Evolutionary conservation across 1,140 invertebrate species (phyloP).

Genomic region (Paraescarpia echinospica): DNA sequence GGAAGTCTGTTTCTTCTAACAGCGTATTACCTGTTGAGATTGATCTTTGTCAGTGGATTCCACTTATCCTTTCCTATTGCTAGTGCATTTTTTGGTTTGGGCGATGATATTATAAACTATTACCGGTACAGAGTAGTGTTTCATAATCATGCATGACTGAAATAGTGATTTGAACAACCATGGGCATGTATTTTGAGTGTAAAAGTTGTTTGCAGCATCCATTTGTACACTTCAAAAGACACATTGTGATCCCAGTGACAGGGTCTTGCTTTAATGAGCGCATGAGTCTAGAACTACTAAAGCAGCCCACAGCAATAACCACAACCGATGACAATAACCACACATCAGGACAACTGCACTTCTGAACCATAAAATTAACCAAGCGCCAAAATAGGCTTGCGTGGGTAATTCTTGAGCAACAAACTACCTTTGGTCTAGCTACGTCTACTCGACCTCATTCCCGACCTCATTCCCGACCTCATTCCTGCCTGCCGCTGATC

Average conservation of each 20-base stretch:
- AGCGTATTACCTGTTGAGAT: not conserved
- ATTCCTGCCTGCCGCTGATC: not conserved
- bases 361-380: not conserved
- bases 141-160: not conserved
- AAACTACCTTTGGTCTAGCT: not conserved
- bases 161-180: not conserved
- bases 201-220: not conserved
- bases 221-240: not conserved
- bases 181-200: not conserved
- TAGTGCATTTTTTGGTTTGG: not conserved
- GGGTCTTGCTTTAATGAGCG: not conserved
- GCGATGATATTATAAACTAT: not conserved
- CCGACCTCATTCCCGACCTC: not conserved
- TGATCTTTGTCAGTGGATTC: not conserved
- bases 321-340: not conserved
- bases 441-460: not conserved
- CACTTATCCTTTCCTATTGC: not conserved
- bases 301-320: not conserved
- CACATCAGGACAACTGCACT: not conserved
- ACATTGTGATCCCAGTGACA: not conserved
- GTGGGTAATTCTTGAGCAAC: not conserved
- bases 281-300: not conserved
- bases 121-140: not conserved
- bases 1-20: not conserved
- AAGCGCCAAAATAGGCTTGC: not conserved